Evolutionary conservation across 2,888 invertebrate species (phyloP), one percentile per base, ranked within the genome.

Genomic region (Pollenia griseotomentosa): DNA sequence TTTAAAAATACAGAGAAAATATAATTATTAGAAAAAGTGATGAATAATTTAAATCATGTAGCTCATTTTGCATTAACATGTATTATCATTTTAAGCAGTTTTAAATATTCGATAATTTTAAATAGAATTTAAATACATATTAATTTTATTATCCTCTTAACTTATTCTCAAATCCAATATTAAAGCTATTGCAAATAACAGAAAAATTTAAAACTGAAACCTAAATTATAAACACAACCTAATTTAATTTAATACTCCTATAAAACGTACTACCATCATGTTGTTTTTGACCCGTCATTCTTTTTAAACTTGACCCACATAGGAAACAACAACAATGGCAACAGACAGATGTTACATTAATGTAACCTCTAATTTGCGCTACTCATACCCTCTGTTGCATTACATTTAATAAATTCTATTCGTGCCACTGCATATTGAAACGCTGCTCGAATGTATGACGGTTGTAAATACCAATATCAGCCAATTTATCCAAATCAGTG

Each of bases 381-480:
- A 42, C 70, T 40, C 80, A 80, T 46, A 71, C 55, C 14, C 65
- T 53, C 19, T 71, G 71, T 33, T 71, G 53, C n/a, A 44, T 51
- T 61, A 10, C 33, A 51, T 70, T 48, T 40, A 12, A 33, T 33
- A 63, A 57, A 23, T 65, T 46, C 81, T 81, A 73, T 53, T 81
- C 81, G 66, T 65, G 42, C 91, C 91, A 91, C 73, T 91, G 91
- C 91, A 91, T 89, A 63, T 89, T 89, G 19, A 91, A 91, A 2
- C 91, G 89, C 51, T 91, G 90, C 85, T 91, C 91, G 33, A 91
- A 91, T 1, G 91, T 91, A 19, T 87, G 81, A 6, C 91, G 90
- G 89, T 92, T 91, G 11, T 87, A 91, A 61, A 91, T 91, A 0
- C 91, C 91, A 2, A 91, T 89, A 84, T 91, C 92, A 75, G 91